Base-by-base conservation (phyloP, 2,888 invertebrate species). In the Caenorhabditis uteleia region DNA sequence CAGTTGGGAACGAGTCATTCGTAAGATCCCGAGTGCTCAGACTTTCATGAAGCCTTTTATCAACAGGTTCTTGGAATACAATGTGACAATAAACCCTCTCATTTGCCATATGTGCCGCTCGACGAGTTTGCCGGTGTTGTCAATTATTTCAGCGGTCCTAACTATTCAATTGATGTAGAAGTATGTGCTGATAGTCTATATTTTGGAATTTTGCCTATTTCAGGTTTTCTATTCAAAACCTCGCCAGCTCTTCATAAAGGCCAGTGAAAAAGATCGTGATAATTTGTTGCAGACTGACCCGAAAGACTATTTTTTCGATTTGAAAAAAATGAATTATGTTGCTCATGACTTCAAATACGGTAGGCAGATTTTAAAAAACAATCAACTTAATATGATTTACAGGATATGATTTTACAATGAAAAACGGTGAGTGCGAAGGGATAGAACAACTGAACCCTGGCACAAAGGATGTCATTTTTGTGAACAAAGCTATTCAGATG, bases 291-390 rank as follows among this genome's bases (percentile, higher is more conserved):
- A 45, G 12, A 20, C 20, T 6, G 2, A 25, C 2, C 8, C 25
- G 12, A 6, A 20, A 6, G 2, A 31, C 3, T n/a, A n/a, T n/a
- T n/a, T n/a, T 64, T 38, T 45, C 33, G 10, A 2, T 49, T 57
- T 21, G 48, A 42, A 3, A 50, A 51, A n/a, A n/a, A n/a, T n/a
- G 3, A 45, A 66, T 18, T 66, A 60, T 18, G 27, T 66, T 48
- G 43, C 60, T 10, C 66, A 66, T 25, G 66, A 66, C 25, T 66
- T 59, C 44, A 42, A 48, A 23, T 56, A 56, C 26, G 65, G 48
- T 48, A 26, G 3, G 3, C n/a, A 3, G n/a, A 20, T 5, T 14
- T 6, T 31, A 31, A 18, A 10, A 33, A 23, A 23, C 5, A 34
- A 12, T 12, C 16, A 16, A 2, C 10, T 34, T 23, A 34, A n/a